Evolutionary conservation across 2,888 invertebrate species (phyloP).

Genomic region (Pollenia labialis): DNA sequence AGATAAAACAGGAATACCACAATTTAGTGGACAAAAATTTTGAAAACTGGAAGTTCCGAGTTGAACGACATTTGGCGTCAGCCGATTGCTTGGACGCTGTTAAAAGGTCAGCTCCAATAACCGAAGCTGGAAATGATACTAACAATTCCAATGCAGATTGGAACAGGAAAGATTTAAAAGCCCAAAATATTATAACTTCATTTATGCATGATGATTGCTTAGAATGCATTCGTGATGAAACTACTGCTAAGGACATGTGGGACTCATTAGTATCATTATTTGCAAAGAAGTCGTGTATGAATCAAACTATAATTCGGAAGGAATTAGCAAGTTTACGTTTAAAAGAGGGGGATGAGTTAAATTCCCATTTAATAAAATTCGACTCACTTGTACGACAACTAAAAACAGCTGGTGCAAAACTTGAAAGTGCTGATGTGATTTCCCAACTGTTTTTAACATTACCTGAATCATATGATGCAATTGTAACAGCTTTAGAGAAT

Average conservation of each 20-base stretch:
- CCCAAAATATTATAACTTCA: slow-evolving; percentile 14
- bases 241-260: slow-evolving; percentile 16
- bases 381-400: too few relatives aligned
- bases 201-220: too few relatives aligned
- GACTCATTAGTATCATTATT: not conserved
- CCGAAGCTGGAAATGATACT: not conserved
- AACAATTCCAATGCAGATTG: not conserved
- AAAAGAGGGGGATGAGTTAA: too few relatives aligned
- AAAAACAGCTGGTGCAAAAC: too few relatives aligned
- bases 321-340: slow-evolving; percentile 14
- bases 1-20: not conserved
- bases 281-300: slow-evolving; percentile 11
- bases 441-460: too few relatives aligned
- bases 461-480: too few relatives aligned
- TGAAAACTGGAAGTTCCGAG: slow-evolving; percentile 31
- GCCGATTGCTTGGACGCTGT: too few relatives aligned
- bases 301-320: slow-evolving; percentile 25
- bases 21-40: slow-evolving; percentile 8
- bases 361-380: too few relatives aligned
- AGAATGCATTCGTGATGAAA: slow-evolving; percentile 13
- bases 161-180: slow-evolving; percentile 2
- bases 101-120: slow-evolving; percentile 13
- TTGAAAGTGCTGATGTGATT: too few relatives aligned
- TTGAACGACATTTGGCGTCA: slow-evolving; percentile 14
- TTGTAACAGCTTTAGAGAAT: too few relatives aligned